These are phyloP conservation scores for Steinernema hermaphroditum DNA, from an alignment of 2,888 invertebrate genomes.

Conservation along the genomic window DNA sequence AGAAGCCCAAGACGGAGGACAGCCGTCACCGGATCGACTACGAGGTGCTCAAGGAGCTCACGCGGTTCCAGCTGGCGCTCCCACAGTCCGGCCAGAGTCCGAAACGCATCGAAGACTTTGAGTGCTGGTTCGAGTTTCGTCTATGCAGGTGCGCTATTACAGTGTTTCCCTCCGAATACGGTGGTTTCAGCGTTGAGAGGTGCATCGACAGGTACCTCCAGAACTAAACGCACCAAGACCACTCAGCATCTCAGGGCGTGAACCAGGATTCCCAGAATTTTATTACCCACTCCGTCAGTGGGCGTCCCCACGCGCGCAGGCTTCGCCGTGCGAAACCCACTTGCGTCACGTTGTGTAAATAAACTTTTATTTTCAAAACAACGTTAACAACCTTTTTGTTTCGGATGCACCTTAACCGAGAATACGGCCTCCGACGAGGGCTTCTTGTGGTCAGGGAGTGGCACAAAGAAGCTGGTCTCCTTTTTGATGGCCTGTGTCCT, in stretches of 20 bases:
- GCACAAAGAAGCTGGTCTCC: background rate
- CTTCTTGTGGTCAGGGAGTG: slow-evolving; percentile 7
- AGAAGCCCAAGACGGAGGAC: slow-evolving; percentile 1
- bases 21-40: background rate
- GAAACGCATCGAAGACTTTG: background rate
- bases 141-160: background rate
- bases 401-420: slow-evolving; percentile 4
- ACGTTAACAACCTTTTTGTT: background rate
- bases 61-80: slow-evolving; percentile 2
- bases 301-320: too few relatives aligned
- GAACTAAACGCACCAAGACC: background rate
- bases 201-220: background rate
- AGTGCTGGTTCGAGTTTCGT: slow-evolving; percentile 15
- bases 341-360: too few relatives aligned
- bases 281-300: too few relatives aligned
- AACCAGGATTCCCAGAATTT: too few relatives aligned
- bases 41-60: background rate
- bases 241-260: too few relatives aligned
- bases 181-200: background rate
- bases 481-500: slow-evolving; percentile 14
- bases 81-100: background rate
- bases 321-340: too few relatives aligned
- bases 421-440: background rate
- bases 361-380: too few relatives aligned
- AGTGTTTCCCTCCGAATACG: background rate